A percentile compares a stretch with the other conserved stretches of the same genome.
Evolutionary conservation across 1,140 invertebrate genomes (phyloP).

Genomic region (Drosophila auraria): DNA sequence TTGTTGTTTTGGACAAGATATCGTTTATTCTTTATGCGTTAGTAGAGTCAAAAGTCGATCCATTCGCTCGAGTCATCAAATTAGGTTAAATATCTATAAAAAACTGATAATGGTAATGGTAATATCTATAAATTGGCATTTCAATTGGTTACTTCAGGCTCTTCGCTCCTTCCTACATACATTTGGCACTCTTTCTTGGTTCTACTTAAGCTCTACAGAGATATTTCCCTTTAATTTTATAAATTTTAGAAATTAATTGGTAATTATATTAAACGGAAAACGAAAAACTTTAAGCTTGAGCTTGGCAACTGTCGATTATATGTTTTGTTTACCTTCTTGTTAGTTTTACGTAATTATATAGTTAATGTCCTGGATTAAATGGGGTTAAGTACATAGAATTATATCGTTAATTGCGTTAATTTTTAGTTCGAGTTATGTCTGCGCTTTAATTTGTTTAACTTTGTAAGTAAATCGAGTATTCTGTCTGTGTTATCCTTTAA

Average conservation of each 20-base stretch:
- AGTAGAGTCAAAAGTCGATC: constrained; percentile 10
- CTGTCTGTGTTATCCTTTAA: constrained; percentile 36
- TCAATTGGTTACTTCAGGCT: constrained; percentile 39
- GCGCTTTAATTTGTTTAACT: constrained; percentile 35
- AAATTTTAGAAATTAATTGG: constrained; percentile 24
- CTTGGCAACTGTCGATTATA: constrained; percentile 42
- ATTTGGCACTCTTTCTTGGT: constrained; percentile 52
- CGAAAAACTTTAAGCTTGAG: constrained; percentile 34
- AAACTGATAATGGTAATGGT: constrained; percentile 21
- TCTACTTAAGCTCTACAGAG: constrained; percentile 42
- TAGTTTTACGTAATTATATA: constrained; percentile 14
- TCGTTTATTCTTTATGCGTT: constrained; percentile 43
- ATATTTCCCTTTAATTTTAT: neutral
- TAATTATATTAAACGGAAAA: constrained; percentile 16
- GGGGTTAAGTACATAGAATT: constrained; percentile 49
- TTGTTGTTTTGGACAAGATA: constrained; percentile 67
- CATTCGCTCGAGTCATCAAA: constrained; percentile 24
- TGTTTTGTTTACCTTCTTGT: constrained; percentile 18
- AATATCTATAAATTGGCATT: constrained; percentile 43
- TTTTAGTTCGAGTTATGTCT: constrained; percentile 27
- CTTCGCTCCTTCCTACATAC: constrained; percentile 22
- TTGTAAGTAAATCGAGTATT: constrained; percentile 53
- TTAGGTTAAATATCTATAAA: constrained; percentile 6
- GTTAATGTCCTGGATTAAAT: constrained; percentile 37
- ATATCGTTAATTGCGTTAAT: constrained; percentile 23